Evolutionary conservation across 2,888 invertebrate species (phyloP), one percentile per base, ranked within the genome.

Genomic region (Rugalucina vietnamica): DNA sequence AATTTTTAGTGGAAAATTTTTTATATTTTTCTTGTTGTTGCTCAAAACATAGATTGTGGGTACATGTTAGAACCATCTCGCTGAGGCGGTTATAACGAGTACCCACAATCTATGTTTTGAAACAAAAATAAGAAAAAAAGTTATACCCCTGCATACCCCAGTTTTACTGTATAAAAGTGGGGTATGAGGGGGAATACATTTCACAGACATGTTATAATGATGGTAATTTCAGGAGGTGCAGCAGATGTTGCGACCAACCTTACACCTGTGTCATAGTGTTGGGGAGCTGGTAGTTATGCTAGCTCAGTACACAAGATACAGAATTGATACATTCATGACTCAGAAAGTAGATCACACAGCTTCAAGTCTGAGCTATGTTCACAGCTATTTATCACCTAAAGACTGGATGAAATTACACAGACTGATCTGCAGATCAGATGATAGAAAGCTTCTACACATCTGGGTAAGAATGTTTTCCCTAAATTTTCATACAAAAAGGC

Each of bases 281-380:
- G 91, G 91, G 50, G 90, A 90, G 65, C 72, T 90, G 57, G 70
- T 81, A 21, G 54, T 86, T 32, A 80, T 91, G 85, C 70, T 91
- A 76, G 84, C 84, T 49, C 65, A 84, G 65, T 89, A 89, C 69
- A 81, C 71, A 27, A 69, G 74, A 65, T 79, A 69, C 81, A 85
- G 76, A 77, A 81, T 76, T n/a, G 75, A 74, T 43, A 57, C 73
- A 2, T 76, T 77, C 49, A 43, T 50, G 10, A 24, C 34, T 24
- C 27, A 27, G 34, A 29, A 54, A 37, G 37, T 10, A 36, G 36
- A 21, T 65, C n/a, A 27, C 32, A 74, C 69, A 21, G n/a, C 69
- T 12, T 54, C 54, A n/a, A 84, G 86, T 76, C 65, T 86, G 32
- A 72, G 77, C 27, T 83, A 73, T 60, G 50, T 89, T 5, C 87